Base-by-base conservation (phyloP, 1,140 invertebrate genomes). In the Drosophila burlai region DNA sequence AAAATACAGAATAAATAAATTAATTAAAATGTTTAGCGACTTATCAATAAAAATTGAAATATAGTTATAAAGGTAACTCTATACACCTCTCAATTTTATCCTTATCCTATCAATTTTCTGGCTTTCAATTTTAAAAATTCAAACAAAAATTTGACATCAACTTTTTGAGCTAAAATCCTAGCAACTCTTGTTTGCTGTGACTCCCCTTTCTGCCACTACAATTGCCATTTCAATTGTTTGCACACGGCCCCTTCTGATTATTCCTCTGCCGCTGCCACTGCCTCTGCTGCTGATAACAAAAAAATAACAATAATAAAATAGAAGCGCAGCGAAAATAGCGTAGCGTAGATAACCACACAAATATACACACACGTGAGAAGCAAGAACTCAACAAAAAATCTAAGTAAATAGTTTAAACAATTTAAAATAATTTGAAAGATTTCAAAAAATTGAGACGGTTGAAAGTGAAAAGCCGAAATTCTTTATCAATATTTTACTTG, bases 331-430 rank as follows among this genome's bases (percentile, higher is more conserved):
- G 57, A 82, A 86, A 69, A 72, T 76, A 77, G 64, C 65, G 80
- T 63, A 67, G 72, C 80, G 76, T 74, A 89, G 83, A 87, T 87
- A 87, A 86, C 77, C 59, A 18, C 40, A 36, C 40, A 29, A 60
- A 71, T 26, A 67, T 42, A 72, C n/a, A 73, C 26, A 62, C 68
- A 49, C 38, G 40, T 24, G 52, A 38, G 34, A 9, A 24, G 34
- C 4, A 16, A 55, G 13, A 26, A 40, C 54, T 24, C 21, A 57
- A 57, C 34, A 24, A 21, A 55, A 57, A 57, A 21, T 57, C 36
- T 18, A 57, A 40, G 40, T 10, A 50, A 52, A 74, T 40, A 74
- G 49, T 40, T 68, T 60, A 61, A 61, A 47, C 13, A 46, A 38
- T 5, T 54, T 15, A 16, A 42, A 57, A 49, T 49, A 65, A 57